Evolutionary conservation across 2,888 invertebrate species (phyloP).

Genomic region (Eristalis arbustorum): DNA sequence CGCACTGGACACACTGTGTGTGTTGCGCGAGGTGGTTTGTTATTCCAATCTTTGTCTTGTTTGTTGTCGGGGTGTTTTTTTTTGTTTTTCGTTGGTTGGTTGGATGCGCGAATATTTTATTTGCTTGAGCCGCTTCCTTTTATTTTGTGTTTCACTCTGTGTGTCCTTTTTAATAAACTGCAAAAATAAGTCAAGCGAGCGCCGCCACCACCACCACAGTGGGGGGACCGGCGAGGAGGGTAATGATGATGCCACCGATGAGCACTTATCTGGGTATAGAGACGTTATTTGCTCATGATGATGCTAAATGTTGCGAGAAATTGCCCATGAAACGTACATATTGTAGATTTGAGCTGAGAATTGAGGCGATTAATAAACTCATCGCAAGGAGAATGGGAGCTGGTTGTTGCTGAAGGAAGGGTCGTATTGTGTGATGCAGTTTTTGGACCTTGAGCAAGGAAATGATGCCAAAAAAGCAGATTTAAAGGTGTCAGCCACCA

Average conservation of each 20-base stretch:
- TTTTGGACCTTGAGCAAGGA: too few relatives aligned
- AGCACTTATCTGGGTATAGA: background rate
- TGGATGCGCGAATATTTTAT: constrained; percentile 58
- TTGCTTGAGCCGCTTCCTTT: constrained; percentile 24
- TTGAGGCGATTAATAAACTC: too few relatives aligned
- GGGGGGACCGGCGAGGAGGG: background rate
- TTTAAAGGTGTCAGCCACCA: background rate
- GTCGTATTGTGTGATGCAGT: too few relatives aligned
- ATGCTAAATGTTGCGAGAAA: background rate
- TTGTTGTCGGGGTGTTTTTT: background rate
- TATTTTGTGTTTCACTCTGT: constrained; percentile 16
- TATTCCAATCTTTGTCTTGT: constrained; percentile 43
- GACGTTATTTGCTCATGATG: background rate
- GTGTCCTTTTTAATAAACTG: constrained; percentile 51
- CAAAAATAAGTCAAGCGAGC: constrained; percentile 16
- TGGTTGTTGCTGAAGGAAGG: too few relatives aligned
- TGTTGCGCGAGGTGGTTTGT: constrained; percentile 55
- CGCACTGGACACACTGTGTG: background rate
- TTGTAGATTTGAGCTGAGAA: too few relatives aligned
- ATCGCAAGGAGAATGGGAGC: too few relatives aligned
- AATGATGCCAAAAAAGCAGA: too few relatives aligned
- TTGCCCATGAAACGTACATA: background rate
- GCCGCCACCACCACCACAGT: background rate
- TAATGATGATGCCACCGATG: background rate
- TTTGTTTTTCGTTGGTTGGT: background rate